Evolutionary conservation across 2,113 vertebrate genomes (phyloP).

Genomic region (Coryphaenoides rupestris): DNA sequence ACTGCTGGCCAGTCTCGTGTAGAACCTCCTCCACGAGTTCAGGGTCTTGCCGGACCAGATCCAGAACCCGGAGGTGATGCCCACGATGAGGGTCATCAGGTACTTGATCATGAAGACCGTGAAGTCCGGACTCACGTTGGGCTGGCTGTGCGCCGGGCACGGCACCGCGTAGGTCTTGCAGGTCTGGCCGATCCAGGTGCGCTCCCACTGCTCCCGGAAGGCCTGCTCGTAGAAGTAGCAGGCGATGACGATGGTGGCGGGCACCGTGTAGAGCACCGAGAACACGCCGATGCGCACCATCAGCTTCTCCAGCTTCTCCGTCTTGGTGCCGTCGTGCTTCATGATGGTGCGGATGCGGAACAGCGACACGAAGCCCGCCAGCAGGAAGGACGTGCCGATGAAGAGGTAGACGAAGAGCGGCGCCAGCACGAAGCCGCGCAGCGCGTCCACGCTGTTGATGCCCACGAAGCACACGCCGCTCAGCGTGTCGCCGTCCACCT

Average conservation of each 20-base stretch:
- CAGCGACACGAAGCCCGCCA: slow-evolving; percentile 93
- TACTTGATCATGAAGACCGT: slow-evolving; percentile 99
- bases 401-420: slow-evolving; percentile 95
- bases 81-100: slow-evolving; percentile 96
- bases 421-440: slow-evolving; percentile 90
- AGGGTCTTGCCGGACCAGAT: slow-evolving; percentile 98
- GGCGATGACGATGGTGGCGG: slow-evolving; percentile 94
- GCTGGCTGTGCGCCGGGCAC: slow-evolving; percentile 79
- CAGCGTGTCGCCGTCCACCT: slow-evolving; percentile 91
- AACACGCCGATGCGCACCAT: slow-evolving; percentile 97
- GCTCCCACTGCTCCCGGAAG: slow-evolving; percentile 95
- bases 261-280: slow-evolving; percentile 93
- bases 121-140: slow-evolving; percentile 90
- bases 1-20: slow-evolving; percentile 89
- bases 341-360: slow-evolving; percentile 96
- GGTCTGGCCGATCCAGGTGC: slow-evolving; percentile 87
- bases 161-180: slow-evolving; percentile 92
- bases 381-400: slow-evolving; percentile 91
- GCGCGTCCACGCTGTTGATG: slow-evolving; percentile 89
- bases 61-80: slow-evolving; percentile 98
- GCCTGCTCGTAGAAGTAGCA: slow-evolving; percentile 98
- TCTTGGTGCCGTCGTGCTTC: slow-evolving; percentile 97
- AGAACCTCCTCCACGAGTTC: slow-evolving; percentile 96
- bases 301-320: slow-evolving; percentile 94
- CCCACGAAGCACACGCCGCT: slow-evolving; percentile 94